phyloP scores from a whole-genome alignment of 2,797 vertebrate genomes.

The Eulemur mongoz region DNA sequence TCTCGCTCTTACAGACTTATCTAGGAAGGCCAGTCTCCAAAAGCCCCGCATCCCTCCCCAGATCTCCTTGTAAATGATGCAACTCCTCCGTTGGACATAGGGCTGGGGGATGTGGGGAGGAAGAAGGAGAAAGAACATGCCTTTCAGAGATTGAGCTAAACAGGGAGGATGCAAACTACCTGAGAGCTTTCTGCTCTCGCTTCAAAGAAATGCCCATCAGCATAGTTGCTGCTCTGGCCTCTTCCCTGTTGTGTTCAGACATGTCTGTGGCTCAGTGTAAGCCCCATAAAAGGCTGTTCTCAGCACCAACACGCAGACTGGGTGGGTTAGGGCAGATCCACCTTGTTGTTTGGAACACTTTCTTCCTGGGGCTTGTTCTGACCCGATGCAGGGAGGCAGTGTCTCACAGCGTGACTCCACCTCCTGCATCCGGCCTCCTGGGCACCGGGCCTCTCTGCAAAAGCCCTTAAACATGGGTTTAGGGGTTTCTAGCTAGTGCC shows the following conservation, averaged over 20 bases:
- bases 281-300: constrained; percentile 82
- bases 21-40: not conserved
- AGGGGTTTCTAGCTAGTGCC: not conserved
- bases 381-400: constrained; percentile 63
- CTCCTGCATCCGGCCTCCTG: not conserved
- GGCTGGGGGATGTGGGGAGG: no score
- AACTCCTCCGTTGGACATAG: not conserved
- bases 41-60: not conserved
- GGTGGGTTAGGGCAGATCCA: constrained; percentile 83
- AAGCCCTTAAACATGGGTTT: not conserved
- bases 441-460: not conserved
- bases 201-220: constrained; percentile 15
- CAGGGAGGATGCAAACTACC: constrained; percentile 8
- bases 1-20: not conserved
- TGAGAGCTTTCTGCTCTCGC: not conserved
- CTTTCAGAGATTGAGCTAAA: not conserved
- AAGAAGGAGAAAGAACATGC: not conserved
- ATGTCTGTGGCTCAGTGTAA: constrained; percentile 73
- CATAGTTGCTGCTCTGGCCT: constrained; percentile 78
- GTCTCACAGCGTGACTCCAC: not conserved
- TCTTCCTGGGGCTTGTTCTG: constrained; percentile 84
- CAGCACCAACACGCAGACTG: constrained; percentile 80
- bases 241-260: constrained; percentile 86
- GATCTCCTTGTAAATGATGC: not conserved
- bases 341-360: constrained; percentile 79